Conservation (phyloP, 2,797 vertebrate species). For the Antennarius maculatus region DNA sequence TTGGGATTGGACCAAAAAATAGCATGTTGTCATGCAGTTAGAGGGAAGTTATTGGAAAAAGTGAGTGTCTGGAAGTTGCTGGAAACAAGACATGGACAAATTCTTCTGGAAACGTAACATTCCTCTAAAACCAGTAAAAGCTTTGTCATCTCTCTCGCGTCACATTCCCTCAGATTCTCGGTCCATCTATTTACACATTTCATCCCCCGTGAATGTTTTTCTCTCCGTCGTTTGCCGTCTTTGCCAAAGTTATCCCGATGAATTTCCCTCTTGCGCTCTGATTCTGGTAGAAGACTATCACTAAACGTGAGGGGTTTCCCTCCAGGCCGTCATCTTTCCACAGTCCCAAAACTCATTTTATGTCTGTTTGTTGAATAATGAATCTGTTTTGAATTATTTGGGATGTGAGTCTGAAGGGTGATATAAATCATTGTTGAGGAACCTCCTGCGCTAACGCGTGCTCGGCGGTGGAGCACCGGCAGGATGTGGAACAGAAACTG, state of each 20-base stretch:
- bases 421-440: constrained; percentile 16
- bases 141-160: not conserved
- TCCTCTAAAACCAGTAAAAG: not conserved
- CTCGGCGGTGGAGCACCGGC: not conserved
- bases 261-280: not conserved
- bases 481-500: not conserved
- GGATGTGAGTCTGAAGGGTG: constrained; percentile 14
- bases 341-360: constrained; percentile 4
- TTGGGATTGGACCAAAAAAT: too few species aligned
- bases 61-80: constrained; percentile 5
- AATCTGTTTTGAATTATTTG: constrained; percentile 8
- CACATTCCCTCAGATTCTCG: not conserved
- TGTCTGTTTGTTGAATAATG: constrained; percentile 1
- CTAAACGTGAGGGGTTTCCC: not conserved
- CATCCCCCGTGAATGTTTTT: not conserved
- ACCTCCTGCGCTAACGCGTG: too few species aligned
- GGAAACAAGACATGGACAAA: too few species aligned
- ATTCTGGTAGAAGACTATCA: not conserved
- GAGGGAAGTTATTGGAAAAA: constrained; percentile 33
- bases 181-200: not conserved
- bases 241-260: not conserved
- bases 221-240: not conserved
- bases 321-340: not conserved
- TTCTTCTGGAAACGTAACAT: too few species aligned
- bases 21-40: not conserved